Evolutionary conservation across 1,140 invertebrate genomes (phyloP).

Genomic region (Latrodectus geometricus): DNA sequence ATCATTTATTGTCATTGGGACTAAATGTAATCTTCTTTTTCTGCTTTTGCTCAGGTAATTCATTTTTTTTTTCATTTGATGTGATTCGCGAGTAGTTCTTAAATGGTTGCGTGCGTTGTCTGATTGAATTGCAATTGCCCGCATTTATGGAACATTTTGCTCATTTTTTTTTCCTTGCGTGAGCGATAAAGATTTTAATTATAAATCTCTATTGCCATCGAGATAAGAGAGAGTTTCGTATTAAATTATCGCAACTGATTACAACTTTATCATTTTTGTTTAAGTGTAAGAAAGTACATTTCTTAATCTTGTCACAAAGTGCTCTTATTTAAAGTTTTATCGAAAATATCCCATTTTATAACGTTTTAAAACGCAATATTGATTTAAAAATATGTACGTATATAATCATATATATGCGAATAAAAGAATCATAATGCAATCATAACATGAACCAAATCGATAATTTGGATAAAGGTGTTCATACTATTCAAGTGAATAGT

Average conservation of each 20-base stretch:
- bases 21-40: constrained; percentile 35
- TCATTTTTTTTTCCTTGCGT: neutral
- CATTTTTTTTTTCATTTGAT: neutral
- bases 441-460: no score
- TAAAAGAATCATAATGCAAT: no score
- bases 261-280: no score
- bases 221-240: neutral
- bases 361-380: no score
- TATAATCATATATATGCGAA: no score
- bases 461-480: no score
- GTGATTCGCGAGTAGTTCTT: neutral
- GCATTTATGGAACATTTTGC: neutral
- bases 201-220: neutral
- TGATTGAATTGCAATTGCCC: constrained; percentile 21
- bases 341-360: no score
- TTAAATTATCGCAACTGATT: neutral
- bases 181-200: neutral
- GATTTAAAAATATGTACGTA: no score
- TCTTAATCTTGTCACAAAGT: no score
- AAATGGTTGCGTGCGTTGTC: constrained; percentile 6
- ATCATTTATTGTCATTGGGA: constrained; percentile 40
- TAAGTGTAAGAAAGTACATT: no score
- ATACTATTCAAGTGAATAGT: no score
- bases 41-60: neutral
- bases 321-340: no score